Base-by-base conservation (phyloP, 92 coral and sea anemone genomes). In the Micromussa lordhowensis region DNA sequence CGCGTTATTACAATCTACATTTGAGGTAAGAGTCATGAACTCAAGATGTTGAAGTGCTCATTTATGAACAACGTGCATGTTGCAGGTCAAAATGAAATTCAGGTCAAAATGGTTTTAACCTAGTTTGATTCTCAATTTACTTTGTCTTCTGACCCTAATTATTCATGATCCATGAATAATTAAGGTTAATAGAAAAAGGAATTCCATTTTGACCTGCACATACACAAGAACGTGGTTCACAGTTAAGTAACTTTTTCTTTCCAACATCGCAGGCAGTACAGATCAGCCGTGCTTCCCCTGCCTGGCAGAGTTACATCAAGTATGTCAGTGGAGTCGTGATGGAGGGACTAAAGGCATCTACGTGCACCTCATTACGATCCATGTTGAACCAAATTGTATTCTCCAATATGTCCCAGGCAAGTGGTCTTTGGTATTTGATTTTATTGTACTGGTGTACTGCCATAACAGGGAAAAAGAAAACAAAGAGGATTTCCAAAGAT, bases 231-330 rank as follows among this genome's bases (percentile, higher is more conserved):
- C 68, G 16, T 26, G 17, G 0, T 17, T 64, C 16, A 64, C 13
- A 14, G n/a, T n/a, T n/a, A n/a, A 64, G 16, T n/a, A n/a, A 64
- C 16, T 64, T 0, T 63, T n/a, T 73, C 14, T 12, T n/a, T 70
- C 63, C 63, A 44, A 11, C n/a, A 58, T 85, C 90, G 22, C 87
- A 97, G 99, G 99, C 98, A 77, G 98, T 92, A 8, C 99, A 97
- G 91, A 95, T 97, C 28, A 97, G 99, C 91, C 98, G 98, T 26
- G 99, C 99, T 48, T 97, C 99, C 0, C 99, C 99, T 21, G 94
- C 99, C n/a, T 97, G 99, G 99, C 98, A 96, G 92, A 93, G 93
- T 84, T 97, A 97, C 91, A 93, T 93, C 86, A 94, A 85, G 89
- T 85, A 90, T 84, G 95, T 97, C 82, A 97, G 98, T 84, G 94